Evolutionary conservation across 2,888 invertebrate genomes (phyloP).

Genomic region (Drosophila pseudotalamancana): DNA sequence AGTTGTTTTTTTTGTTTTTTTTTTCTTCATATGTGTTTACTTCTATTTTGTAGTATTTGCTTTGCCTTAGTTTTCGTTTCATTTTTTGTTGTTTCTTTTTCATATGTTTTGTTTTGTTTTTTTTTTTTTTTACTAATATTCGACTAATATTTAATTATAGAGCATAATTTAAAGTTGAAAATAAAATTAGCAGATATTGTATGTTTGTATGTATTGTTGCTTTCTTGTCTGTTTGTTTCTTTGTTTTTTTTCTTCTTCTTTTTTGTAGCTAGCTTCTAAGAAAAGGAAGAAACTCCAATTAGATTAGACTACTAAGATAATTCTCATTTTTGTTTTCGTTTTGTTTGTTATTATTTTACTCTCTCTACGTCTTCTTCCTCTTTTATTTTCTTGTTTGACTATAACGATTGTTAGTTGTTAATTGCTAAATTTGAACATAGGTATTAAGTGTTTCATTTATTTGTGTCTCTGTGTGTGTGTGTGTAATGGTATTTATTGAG

Average conservation of each 20-base stretch:
- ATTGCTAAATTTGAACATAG: conserved; percentile 78
- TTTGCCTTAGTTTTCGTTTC: conserved; percentile 37
- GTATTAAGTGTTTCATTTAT: conserved; percentile 61
- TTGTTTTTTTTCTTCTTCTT: conserved; percentile 33
- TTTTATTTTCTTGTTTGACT: conserved; percentile 49
- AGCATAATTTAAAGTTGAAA: conserved; percentile 74
- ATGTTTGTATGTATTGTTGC: conserved; percentile 57
- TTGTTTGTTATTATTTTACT: conserved; percentile 17
- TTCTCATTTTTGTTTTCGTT: conserved; percentile 44
- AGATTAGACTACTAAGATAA: conserved; percentile 77
- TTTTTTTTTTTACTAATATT: conserved; percentile 59
- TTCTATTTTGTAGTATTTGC: too few species aligned
- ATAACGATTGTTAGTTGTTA: conserved; percentile 73
- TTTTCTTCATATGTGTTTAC: too few species aligned
- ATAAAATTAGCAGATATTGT: conserved; percentile 74
- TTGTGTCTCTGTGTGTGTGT: conserved; percentile 21
- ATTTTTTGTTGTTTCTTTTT: conserved; percentile 1
- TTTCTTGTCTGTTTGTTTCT: conserved; percentile 46
- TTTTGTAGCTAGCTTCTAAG: conserved; percentile 72
- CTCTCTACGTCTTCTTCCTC: conserved; percentile 6
- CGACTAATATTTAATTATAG: conserved; percentile 73
- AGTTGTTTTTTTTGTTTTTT: conserved; percentile 1
- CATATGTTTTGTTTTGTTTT: conserved; percentile 2
- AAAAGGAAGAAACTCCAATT: conserved; percentile 79
- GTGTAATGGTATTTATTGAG: conserved; percentile 33